phyloP scores from a whole-genome alignment of 2,888 invertebrate species.

The Tachina fera region DNA sequence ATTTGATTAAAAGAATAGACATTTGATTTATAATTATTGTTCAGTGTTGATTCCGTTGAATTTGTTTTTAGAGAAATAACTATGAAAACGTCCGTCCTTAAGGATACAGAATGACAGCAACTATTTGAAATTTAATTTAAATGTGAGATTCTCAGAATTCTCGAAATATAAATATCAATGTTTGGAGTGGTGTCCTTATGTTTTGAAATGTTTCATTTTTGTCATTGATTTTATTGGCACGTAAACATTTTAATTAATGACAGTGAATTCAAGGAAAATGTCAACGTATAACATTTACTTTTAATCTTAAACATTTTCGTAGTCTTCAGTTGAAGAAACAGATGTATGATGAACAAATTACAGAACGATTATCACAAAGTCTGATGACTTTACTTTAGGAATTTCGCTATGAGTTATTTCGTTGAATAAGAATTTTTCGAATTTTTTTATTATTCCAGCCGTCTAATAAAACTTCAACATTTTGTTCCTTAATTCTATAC shows the following conservation, averaged over 20 bases:
- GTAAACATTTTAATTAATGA: slow-evolving; percentile 24
- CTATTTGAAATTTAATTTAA: slow-evolving; percentile 45
- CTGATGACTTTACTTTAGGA: no score
- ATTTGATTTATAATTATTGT: slow-evolving; percentile 70
- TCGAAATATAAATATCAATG: background rate
- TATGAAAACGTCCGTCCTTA: background rate
- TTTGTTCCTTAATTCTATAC: no score
- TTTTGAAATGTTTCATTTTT: slow-evolving; percentile 28
- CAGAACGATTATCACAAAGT: no score
- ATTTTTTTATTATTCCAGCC: no score
- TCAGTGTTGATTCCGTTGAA: slow-evolving; percentile 46
- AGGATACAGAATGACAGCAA: slow-evolving; percentile 10
- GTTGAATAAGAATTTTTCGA: no score
- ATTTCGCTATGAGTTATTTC: no score
- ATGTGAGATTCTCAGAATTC: slow-evolving; percentile 55
- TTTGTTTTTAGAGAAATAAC: slow-evolving; percentile 38
- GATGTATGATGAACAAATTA: no score
- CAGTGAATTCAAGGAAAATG: background rate
- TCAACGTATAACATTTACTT: background rate
- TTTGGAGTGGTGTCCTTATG: slow-evolving; percentile 7
- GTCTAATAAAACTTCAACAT: no score
- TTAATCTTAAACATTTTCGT: background rate
- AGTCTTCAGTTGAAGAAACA: no score
- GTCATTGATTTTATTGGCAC: slow-evolving; percentile 35
- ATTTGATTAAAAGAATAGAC: slow-evolving; percentile 59